Conservation (phyloP, 2,888 invertebrate genomes). For the Trypoxylon attenuatum region DNA sequence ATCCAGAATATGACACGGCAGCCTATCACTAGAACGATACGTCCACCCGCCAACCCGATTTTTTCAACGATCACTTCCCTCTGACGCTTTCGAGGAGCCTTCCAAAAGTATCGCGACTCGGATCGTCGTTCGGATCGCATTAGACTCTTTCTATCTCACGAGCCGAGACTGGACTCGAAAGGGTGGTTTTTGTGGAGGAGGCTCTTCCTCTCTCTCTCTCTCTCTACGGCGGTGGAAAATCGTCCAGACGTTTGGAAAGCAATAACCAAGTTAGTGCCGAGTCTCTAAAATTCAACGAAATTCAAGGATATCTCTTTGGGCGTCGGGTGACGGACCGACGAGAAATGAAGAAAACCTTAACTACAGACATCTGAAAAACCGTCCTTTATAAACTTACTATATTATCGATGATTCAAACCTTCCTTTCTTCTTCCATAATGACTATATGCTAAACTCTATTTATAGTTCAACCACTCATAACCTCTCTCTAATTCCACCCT, state of each 20-base stretch:
- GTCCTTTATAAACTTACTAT: conserved; percentile 50
- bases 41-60: conserved; percentile 33
- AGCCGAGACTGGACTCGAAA: too few relatives aligned
- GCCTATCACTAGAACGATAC: conserved; percentile 51
- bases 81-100: neutral
- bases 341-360: conserved; percentile 46
- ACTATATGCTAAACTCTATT: conserved; percentile 72
- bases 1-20: conserved; percentile 49
- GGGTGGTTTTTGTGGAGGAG: neutral
- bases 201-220: neutral
- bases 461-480: conserved; percentile 72
- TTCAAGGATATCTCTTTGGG: conserved; percentile 44
- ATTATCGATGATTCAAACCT: conserved; percentile 59
- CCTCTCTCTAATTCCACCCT: conserved; percentile 50
- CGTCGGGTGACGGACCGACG: conserved; percentile 37
- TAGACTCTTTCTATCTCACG: too few relatives aligned
- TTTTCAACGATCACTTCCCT: conserved; percentile 13
- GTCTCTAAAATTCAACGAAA: conserved; percentile 47
- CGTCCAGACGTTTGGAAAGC: conserved; percentile 12
- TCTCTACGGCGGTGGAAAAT: neutral
- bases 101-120: neutral
- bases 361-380: conserved; percentile 48
- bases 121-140: too few relatives aligned
- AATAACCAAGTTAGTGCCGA: conserved; percentile 43
- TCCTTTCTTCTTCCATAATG: conserved; percentile 44